phyloP scores from a whole-genome alignment of 2,113 vertebrate genomes.

The Psettodes erumei region DNA sequence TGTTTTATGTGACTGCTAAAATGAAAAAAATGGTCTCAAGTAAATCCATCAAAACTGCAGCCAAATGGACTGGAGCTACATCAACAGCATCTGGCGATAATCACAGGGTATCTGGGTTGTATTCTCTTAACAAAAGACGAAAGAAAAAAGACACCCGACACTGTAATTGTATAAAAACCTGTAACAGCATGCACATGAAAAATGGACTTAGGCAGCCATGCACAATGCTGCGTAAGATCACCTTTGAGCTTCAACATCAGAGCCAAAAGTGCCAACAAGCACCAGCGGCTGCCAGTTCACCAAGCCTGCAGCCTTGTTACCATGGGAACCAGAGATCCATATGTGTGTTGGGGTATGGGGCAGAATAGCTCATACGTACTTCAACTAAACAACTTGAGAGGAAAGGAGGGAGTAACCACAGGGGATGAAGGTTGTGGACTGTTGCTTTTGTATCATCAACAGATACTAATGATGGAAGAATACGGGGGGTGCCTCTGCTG shows the following conservation, averaged over 20 bases:
- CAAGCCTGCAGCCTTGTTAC: slow-evolving; percentile 69
- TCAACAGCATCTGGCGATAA: slow-evolving; percentile 13
- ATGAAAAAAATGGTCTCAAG: neutral
- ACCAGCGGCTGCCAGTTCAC: slow-evolving; percentile 39
- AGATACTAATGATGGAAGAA: neutral
- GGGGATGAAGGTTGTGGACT: neutral
- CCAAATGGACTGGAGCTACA: neutral
- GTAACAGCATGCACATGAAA: slow-evolving; percentile 1
- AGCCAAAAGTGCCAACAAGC: slow-evolving; percentile 47
- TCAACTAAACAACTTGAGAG: slow-evolving; percentile 40
- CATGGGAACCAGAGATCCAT: slow-evolving; percentile 78
- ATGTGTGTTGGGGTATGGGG: slow-evolving; percentile 49
- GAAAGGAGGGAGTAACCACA: slow-evolving; percentile 7
- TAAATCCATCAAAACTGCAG: neutral
- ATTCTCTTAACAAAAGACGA: neutral
- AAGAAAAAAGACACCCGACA: neutral
- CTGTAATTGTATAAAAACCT: neutral
- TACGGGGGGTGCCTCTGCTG: neutral
- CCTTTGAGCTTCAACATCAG: slow-evolving; percentile 17
- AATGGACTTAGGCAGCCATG: slow-evolving; percentile 10
- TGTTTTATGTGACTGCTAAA: neutral
- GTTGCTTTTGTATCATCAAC: neutral
- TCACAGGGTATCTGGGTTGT: neutral
- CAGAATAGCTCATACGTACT: slow-evolving; percentile 36
- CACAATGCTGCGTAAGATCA: slow-evolving; percentile 34